Conservation (phyloP, 2,113 vertebrate species). For the Apus apus region DNA sequence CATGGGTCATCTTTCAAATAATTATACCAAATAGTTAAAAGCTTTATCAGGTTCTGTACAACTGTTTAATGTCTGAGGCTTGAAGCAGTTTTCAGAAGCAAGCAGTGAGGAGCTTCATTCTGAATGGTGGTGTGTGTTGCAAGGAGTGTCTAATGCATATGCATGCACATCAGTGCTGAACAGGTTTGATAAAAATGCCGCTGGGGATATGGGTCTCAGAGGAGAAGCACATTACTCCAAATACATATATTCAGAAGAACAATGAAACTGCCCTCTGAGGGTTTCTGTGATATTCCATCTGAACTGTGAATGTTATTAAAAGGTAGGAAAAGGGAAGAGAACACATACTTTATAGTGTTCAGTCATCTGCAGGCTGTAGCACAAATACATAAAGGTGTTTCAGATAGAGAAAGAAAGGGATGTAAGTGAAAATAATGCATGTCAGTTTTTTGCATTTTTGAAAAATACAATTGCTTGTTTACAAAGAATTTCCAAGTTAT, state of each 20-base stretch:
- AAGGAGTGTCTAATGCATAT: neutral
- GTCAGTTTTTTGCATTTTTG: accelerated
- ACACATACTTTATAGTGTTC: neutral
- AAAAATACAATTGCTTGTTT: neutral
- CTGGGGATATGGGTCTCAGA: neutral
- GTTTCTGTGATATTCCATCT: neutral
- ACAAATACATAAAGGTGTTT: neutral
- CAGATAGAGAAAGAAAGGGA: neutral
- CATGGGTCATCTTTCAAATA: slow-evolving; percentile 52
- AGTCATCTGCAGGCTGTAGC: neutral
- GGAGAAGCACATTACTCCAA: neutral
- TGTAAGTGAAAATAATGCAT: neutral
- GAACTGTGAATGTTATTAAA: neutral
- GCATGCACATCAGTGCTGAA: neutral
- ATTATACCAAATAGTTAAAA: slow-evolving; percentile 27
- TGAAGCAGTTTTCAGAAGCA: neutral
- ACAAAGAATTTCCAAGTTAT: neutral
- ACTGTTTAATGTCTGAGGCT: neutral
- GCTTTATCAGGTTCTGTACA: slow-evolving; percentile 14
- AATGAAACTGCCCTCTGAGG: neutral
- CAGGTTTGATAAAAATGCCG: slow-evolving; percentile 5
- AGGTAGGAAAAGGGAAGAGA: neutral
- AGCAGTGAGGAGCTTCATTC: slow-evolving; percentile 30
- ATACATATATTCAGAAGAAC: neutral
- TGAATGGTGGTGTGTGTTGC: neutral